These are phyloP conservation scores for Tenthredo amoena DNA, from an alignment of 2,888 invertebrate genomes.

Conservation along the genomic window DNA sequence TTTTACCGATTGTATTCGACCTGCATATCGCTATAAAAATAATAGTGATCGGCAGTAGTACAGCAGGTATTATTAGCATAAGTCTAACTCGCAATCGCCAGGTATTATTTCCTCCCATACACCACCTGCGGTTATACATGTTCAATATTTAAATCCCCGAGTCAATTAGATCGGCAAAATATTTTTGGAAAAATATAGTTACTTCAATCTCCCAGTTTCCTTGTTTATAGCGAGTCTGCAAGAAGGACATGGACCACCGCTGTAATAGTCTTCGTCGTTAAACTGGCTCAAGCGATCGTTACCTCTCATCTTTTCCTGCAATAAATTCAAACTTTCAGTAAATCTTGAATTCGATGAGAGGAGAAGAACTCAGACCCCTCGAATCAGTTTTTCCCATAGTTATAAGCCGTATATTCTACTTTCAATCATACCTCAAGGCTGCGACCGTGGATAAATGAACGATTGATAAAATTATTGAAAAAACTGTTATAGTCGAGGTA, in stretches of 20 bases:
- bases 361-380: not conserved
- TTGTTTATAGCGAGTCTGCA: conserved; percentile 78
- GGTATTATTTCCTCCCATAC: conserved; percentile 76
- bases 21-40: conserved; percentile 71
- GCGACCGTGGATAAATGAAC: not conserved
- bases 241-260: conserved; percentile 73
- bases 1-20: conserved; percentile 66
- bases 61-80: conserved; percentile 76
- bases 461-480: not conserved
- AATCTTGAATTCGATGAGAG: not conserved
- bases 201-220: conserved; percentile 79
- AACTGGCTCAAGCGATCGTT: conserved; percentile 64
- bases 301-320: conserved; percentile 64
- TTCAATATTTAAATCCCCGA: not conserved
- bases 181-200: conserved; percentile 50
- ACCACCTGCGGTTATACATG: conserved; percentile 74
- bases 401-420: not conserved
- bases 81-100: conserved; percentile 77
- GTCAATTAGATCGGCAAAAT: not conserved
- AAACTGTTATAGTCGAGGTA: not conserved
- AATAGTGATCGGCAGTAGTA: conserved; percentile 74
- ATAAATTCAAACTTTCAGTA: not conserved
- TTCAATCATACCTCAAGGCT: not conserved
- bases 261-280: conserved; percentile 70
- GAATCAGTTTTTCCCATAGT: not conserved